Percentiles rank a stretch among this genome's conserved stretches.
Conservation (phyloP, 53 echinoderm and acorn worm species). For the Mesocentrotus franciscanus region DNA sequence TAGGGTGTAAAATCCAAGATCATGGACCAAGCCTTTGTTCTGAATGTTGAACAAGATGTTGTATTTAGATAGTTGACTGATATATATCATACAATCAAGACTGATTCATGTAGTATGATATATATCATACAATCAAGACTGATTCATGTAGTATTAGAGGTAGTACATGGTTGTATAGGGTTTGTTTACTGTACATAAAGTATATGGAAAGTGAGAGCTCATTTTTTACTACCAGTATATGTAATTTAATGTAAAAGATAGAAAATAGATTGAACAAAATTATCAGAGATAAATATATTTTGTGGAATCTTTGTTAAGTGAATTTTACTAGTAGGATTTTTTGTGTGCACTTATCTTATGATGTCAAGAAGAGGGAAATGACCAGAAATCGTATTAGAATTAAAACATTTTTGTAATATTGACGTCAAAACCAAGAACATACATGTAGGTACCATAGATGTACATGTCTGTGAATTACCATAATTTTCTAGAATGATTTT, state of each 20-base stretch:
- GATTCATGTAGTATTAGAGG: neutral
- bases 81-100: neutral
- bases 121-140: neutral
- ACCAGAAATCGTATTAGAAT: neutral
- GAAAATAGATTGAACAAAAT: neutral
- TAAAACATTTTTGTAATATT: neutral
- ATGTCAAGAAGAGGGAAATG: neutral
- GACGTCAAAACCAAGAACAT: neutral
- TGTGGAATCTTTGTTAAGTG: neutral
- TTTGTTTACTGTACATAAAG: conserved; percentile 22
- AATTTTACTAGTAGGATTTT: neutral
- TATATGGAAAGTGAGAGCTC: neutral
- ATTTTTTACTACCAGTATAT: conserved; percentile 5
- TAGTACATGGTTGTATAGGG: neutral
- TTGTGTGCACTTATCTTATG: neutral
- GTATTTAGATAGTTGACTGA: neutral
- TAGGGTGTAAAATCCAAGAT: neutral
- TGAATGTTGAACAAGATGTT: neutral
- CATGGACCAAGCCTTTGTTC: conserved; percentile 48
- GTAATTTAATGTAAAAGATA: conserved; percentile 9
- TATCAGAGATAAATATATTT: conserved; percentile 20
- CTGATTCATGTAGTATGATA: neutral
- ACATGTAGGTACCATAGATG: neutral
- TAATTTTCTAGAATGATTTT: neutral
- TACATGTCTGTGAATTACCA: neutral